Base-by-base conservation (phyloP, 2,797 vertebrate genomes). In the Dermochelys coriacea region DNA sequence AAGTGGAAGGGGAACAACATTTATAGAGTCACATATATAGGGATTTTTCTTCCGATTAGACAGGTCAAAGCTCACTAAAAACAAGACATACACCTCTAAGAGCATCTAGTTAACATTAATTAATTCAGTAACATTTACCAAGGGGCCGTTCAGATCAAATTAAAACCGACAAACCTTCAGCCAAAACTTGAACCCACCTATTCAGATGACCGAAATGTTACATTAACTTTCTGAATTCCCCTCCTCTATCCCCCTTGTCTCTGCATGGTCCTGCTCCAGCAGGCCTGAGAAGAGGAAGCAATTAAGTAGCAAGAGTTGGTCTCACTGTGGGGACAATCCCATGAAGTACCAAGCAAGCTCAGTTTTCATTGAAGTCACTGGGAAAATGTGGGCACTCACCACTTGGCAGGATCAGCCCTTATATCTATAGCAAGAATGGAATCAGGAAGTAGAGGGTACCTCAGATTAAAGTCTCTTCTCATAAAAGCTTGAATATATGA, bases 51-150 rank as follows among this genome's bases (percentile, higher is more conserved):
- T 64, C 57, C 64, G 45, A 47, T 19, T n/a, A 8, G 55, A 82
- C 21, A 1, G 31, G 25, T 54, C 15, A 49, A 57, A 83, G 74
- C 10, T 77, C 16, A 82, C 12, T 57, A 77, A 50, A 91, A 49
- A 55, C 0, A 0, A 59, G 12, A 90, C 6, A 82, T 6, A 15
- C 0, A 64, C 16, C 4, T 64, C 34, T n/a, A 64, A 64, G 61
- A 64, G 12, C 7, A 64, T 64, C 61, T n/a, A 64, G 61, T 34
- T 64, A 64, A 64, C 15, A 64, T 59, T 59, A 31, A 64, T 15
- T 29, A 27, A 61, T 45, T 34, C 21, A 80, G 4, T 82, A 52
- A 23, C 12, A 64, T 47, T 15, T 54, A 49, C 25, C 31, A 54
- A 55, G 31, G 57, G 16, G 2, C 15, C 47, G 12, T 61, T 54